Evolutionary conservation across 2,888 invertebrate species (phyloP), one percentile per base, ranked within the genome.

Genomic region (Nomada goodeniana): DNA sequence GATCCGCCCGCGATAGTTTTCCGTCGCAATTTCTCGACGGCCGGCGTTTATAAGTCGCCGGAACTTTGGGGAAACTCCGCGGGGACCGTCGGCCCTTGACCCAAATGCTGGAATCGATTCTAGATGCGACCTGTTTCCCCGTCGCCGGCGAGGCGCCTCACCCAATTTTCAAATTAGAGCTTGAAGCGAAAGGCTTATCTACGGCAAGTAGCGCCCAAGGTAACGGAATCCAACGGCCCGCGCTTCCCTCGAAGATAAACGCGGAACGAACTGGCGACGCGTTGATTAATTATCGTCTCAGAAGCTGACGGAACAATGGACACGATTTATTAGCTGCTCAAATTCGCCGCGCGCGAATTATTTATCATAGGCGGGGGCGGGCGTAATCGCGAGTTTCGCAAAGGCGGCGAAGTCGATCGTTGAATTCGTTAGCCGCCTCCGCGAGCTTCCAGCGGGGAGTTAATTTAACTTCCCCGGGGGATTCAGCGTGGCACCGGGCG

Each of bases 391-490:
- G 15, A 15, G 13, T 9, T 5, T 61, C n/a, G 18, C 11, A 36
- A 36, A 36, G 64, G 50, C 23, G 13, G 2, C n/a, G 10, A 61
- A 75, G 61, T 75, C 50, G 20, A 11, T 63, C 55, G 29, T 42
- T 47, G 59, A 69, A 76, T 80, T 76, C 76, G 76, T 76, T 70
- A 60, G 47, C 23, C 57, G 42, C 26, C 44, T 52, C 53, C 69
- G 47, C 23, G 65, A 60, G 29, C 61, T 55, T 23, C 42, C 52
- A 44, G 57, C 26, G 26, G 26, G 59, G 64, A 71, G 70, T 76
- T 80, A 77, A 80, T 80, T 76, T 60, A 81, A 76, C 76, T 77
- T 83, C 74, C 69, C 64, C 36, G 57, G 60, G 64, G 81, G 69
- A 81, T 83, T 81, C 73, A 64, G 73, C 69, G 65, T 57, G 55